These are phyloP conservation scores for Sarcophaga variegata DNA, from an alignment of 2,888 invertebrate species.

Conservation along the genomic window DNA sequence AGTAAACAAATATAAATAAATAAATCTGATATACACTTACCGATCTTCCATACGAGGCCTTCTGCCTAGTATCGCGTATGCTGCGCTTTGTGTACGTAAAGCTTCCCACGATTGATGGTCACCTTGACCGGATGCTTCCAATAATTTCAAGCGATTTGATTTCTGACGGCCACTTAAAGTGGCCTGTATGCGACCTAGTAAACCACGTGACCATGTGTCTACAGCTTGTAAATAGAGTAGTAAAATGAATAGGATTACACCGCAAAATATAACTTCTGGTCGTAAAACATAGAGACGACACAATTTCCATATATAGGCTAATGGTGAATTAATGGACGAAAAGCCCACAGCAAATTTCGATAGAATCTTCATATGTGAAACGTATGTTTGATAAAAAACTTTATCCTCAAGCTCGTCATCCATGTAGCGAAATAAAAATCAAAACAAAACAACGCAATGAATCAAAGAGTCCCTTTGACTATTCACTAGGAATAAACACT, in stretches of 20 bases:
- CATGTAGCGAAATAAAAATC: constrained; percentile 83
- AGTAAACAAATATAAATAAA: background rate
- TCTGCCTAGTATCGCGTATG: constrained; percentile 94
- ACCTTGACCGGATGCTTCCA: constrained; percentile 75
- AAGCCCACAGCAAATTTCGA: constrained; percentile 91
- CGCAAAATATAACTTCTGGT: constrained; percentile 90
- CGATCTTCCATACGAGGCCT: constrained; percentile 97
- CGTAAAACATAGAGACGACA: constrained; percentile 90
- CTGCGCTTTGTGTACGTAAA: constrained; percentile 89
- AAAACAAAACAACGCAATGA: constrained; percentile 38
- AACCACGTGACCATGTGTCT: constrained; percentile 90
- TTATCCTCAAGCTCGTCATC: constrained; percentile 96
- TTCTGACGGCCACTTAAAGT: constrained; percentile 79
- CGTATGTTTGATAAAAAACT: constrained; percentile 93
- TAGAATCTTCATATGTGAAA: constrained; percentile 92
- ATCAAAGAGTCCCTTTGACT: background rate
- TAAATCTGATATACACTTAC: constrained; percentile 72
- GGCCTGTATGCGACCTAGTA: constrained; percentile 83
- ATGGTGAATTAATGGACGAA: constrained; percentile 87
- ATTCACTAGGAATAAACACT: background rate
- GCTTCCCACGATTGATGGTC: constrained; percentile 89
- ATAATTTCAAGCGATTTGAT: constrained; percentile 74
- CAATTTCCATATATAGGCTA: constrained; percentile 90
- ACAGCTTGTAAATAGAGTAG: constrained; percentile 92
- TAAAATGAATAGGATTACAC: constrained; percentile 87